These are phyloP conservation scores for Vanessa cardui DNA, from an alignment of 2,888 invertebrate genomes.

Conservation along the genomic window DNA sequence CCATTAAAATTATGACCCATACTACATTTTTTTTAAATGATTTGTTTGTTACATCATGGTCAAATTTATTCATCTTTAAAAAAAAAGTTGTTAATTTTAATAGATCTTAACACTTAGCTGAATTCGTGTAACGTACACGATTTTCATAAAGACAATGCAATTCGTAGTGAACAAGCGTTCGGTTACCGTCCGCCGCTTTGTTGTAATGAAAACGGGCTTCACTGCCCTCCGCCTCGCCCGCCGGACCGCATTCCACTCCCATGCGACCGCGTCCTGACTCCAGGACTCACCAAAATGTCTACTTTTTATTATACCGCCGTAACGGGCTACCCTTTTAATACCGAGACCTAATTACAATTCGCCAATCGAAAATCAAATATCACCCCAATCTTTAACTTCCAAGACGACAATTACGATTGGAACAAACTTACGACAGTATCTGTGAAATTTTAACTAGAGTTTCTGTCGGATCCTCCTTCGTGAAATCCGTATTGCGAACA, in stretches of 20 bases:
- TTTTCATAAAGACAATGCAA: conserved; percentile 14
- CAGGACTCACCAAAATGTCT: conserved; percentile 75
- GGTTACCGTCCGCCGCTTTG: conserved; percentile 24
- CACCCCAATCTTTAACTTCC: neutral
- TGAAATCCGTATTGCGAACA: too few relatives aligned
- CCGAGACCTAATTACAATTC: conserved; percentile 17
- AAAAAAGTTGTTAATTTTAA: too few relatives aligned
- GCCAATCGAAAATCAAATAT: neutral
- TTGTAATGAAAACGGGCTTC: conserved; percentile 39
- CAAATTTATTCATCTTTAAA: too few relatives aligned
- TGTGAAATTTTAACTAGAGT: too few relatives aligned
- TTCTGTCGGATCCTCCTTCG: too few relatives aligned
- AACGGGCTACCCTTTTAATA: conserved; percentile 42
- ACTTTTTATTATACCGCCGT: conserved; percentile 66
- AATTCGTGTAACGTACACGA: too few relatives aligned
- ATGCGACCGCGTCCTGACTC: conserved; percentile 68
- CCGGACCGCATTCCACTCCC: conserved; percentile 82
- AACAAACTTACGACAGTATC: too few relatives aligned
- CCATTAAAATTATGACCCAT: too few relatives aligned
- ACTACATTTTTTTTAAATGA: too few relatives aligned
- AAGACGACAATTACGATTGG: too few relatives aligned
- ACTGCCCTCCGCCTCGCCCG: conserved; percentile 44
- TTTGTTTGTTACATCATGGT: too few relatives aligned
- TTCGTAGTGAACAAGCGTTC: conserved; percentile 10
- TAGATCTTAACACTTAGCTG: too few relatives aligned